Evolutionary conservation across 2,888 invertebrate species (phyloP).

Genomic region (Prosopocoilus inquinatus): DNA sequence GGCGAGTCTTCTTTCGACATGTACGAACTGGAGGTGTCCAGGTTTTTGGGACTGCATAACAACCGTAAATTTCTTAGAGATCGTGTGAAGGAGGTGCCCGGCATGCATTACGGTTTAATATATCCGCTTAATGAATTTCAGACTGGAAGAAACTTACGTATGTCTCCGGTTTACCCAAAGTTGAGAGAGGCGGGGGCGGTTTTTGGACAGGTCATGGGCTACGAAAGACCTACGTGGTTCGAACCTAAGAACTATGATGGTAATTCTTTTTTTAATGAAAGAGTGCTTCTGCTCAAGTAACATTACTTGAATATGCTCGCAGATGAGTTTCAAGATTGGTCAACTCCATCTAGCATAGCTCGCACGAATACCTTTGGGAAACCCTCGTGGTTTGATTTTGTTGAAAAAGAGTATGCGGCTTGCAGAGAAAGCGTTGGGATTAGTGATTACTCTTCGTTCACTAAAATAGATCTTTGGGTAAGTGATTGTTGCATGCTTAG

Average conservation of each 20-base stretch:
- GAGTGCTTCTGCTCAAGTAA: slow-evolving; percentile 2
- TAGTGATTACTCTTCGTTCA: slow-evolving; percentile 96
- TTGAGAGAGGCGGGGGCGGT: slow-evolving; percentile 88
- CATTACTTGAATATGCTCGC: slow-evolving; percentile 5
- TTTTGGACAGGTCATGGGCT: slow-evolving; percentile 97
- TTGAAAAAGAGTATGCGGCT: slow-evolving; percentile 86
- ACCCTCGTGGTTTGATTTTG: slow-evolving; percentile 90
- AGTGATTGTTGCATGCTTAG: slow-evolving; percentile 20
- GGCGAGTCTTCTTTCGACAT: slow-evolving; percentile 80
- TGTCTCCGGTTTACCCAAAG: slow-evolving; percentile 93
- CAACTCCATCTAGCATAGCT: slow-evolving; percentile 66
- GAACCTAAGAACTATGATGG: slow-evolving; percentile 56
- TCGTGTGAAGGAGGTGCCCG: slow-evolving; percentile 89
- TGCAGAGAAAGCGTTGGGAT: slow-evolving; percentile 91
- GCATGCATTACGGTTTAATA: slow-evolving; percentile 78
- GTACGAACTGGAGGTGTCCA: slow-evolving; percentile 84
- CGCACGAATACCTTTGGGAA: slow-evolving; percentile 84
- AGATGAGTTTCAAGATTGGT: slow-evolving; percentile 48
- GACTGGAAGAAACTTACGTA: slow-evolving; percentile 84
- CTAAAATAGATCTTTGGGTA: slow-evolving; percentile 93
- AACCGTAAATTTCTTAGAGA: slow-evolving; percentile 90
- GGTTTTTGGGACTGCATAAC: slow-evolving; percentile 91
- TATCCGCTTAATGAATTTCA: slow-evolving; percentile 86
- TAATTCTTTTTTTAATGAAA: slow-evolving; percentile 30
- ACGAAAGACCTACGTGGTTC: slow-evolving; percentile 93